Percentiles rank a stretch among this genome's conserved stretches.
phyloP scores from a whole-genome alignment of 1,140 invertebrate species.

The Bombus ignitus region DNA sequence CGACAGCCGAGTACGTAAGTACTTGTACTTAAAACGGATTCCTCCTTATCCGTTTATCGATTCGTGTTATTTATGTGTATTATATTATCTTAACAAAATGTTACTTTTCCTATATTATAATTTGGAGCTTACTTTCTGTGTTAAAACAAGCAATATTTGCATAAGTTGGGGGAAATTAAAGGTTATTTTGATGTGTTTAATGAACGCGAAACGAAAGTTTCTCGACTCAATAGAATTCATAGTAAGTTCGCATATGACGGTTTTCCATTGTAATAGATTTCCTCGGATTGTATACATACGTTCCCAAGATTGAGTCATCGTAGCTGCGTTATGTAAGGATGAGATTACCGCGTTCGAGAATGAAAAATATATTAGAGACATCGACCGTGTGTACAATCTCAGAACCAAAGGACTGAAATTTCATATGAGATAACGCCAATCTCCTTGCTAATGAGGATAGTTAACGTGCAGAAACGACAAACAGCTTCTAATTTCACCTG shows the following conservation, averaged over 20 bases:
- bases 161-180: not conserved
- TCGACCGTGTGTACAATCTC: conserved; percentile 19
- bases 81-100: too few species aligned
- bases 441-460: conserved; percentile 28
- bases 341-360: conserved; percentile 27
- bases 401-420: conserved; percentile 35
- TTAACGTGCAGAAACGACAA: not conserved
- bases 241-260: not conserved
- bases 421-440: conserved; percentile 42
- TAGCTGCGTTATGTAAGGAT: conserved; percentile 39
- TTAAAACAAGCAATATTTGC: not conserved
- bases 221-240: not conserved
- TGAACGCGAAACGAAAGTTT: conserved; percentile 9
- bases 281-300: conserved; percentile 20
- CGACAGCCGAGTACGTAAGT: not conserved
- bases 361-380: conserved; percentile 37
- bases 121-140: not conserved
- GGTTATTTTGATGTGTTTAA: not conserved
- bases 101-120: not conserved
- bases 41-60: not conserved
- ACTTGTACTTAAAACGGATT: not conserved
- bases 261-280: conserved; percentile 53
- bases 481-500: not conserved
- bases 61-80: not conserved
- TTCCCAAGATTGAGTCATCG: conserved; percentile 55